A percentile compares a stretch with the other conserved stretches of the same genome.
Evolutionary conservation across 2,797 vertebrate genomes (phyloP).

Genomic region (Trachops cirrhosus): DNA sequence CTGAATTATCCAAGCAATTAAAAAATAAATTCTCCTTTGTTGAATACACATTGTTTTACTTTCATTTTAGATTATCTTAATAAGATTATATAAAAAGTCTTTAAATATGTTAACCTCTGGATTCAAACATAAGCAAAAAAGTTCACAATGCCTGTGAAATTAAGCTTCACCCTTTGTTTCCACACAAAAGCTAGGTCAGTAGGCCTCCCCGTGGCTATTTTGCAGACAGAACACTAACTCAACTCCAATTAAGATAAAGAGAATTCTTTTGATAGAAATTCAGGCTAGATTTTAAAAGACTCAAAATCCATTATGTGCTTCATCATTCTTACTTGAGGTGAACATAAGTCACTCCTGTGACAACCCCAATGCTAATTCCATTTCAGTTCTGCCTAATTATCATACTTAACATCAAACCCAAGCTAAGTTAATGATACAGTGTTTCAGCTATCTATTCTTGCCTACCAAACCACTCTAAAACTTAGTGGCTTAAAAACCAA

Average conservation of each 20-base stretch:
- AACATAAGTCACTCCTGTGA: slow-evolving; percentile 50
- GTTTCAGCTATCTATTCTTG: not conserved
- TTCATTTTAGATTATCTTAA: slow-evolving; percentile 42
- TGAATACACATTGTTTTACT: slow-evolving; percentile 16
- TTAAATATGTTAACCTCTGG: slow-evolving; percentile 44
- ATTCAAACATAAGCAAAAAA: slow-evolving; percentile 43
- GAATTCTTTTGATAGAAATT: slow-evolving; percentile 67
- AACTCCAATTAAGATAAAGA: slow-evolving; percentile 74
- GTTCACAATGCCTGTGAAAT: slow-evolving; percentile 48
- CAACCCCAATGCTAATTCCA: slow-evolving; percentile 42
- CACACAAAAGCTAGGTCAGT: slow-evolving; percentile 66
- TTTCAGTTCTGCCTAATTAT: slow-evolving; percentile 48
- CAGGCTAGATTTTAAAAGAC: slow-evolving; percentile 65
- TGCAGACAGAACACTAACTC: slow-evolving; percentile 66
- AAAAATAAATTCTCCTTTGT: not conserved
- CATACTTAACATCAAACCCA: slow-evolving; percentile 44
- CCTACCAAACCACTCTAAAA: slow-evolving; percentile 14
- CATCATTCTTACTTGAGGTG: slow-evolving; percentile 65
- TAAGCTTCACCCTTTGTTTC: slow-evolving; percentile 65
- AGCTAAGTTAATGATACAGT: slow-evolving; percentile 53
- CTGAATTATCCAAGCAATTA: slow-evolving; percentile 17
- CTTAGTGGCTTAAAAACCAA: not conserved
- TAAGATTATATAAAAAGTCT: slow-evolving; percentile 22
- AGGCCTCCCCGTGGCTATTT: slow-evolving; percentile 66
- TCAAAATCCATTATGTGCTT: slow-evolving; percentile 61